Evolutionary conservation across 2,797 vertebrate genomes (phyloP), one percentile per base, ranked within the genome.

Genomic region (Synaphobranchus kaupii): DNA sequence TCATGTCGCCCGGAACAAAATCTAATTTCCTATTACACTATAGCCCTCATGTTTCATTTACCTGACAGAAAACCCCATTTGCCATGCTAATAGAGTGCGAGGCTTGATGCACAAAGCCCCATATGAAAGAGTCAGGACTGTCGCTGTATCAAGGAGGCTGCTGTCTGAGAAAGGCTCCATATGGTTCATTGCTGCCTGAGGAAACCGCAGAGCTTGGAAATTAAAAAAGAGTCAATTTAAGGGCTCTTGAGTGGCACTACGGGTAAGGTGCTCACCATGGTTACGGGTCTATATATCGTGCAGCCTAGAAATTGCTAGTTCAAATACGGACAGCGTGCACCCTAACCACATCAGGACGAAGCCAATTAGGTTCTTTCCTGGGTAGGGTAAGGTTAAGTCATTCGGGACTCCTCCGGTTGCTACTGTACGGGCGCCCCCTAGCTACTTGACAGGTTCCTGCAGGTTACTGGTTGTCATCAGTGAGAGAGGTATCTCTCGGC

Each of bases 1-100:
- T 89, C 87, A 91, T 90, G 86, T 83, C 28, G 50, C 76, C 87
- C n/a, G 56, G 63, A 90, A 88, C 83, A 50, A 88, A 90, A 83
- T 87, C 34, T 86, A 84, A 84, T 47, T 39, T 87, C 87, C 68
- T 78, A 88, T 89, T 84, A 88, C 47, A 28, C 66, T 87, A 86
- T 56, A 87, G 89, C 89, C 88, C 81, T 88, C 81, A 56, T 87
- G 85, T 88, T 89, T 88, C 86, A 85, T 89, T 83, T 44, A 34
- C 22, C 48, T 6, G 34, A 22, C 50, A 22, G 10, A 78, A 44
- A 78, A 78, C 1, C 31, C 73, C 12, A 47, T 78, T 78, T 78
- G 34, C 31, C 4, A 25, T 22, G 39, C 73, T 78, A 78, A 39
- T 20, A 44, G 73, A 17, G 20, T 44, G 44, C 34, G 4, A 15